phyloP scores from a whole-genome alignment of 1,140 invertebrate species.

The Anagrus nilaparvatae region DNA sequence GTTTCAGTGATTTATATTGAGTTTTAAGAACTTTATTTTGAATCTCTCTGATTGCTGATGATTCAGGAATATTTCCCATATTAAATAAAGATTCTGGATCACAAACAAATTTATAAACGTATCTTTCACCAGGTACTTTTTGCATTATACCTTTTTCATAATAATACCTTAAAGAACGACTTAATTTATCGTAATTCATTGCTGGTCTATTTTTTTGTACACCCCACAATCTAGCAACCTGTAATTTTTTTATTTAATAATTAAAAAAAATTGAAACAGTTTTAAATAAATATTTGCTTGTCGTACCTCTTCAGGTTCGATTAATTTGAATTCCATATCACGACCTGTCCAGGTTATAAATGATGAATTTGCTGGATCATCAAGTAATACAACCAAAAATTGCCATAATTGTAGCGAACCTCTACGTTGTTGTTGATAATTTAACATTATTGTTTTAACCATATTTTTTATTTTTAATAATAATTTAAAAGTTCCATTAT shows the following conservation, averaged over 20 bases:
- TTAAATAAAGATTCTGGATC: constrained; percentile 87
- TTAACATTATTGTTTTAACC: no score
- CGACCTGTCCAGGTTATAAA: constrained; percentile 93
- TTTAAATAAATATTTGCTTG: neutral
- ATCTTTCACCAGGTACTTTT: constrained; percentile 90
- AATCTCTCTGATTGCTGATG: no score
- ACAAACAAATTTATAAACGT: constrained; percentile 94
- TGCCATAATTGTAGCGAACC: constrained; percentile 91
- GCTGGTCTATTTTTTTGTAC: constrained; percentile 83
- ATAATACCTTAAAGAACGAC: constrained; percentile 85
- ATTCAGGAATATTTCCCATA: constrained; percentile 59
- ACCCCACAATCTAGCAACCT: constrained; percentile 75
- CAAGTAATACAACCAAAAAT: constrained; percentile 81
- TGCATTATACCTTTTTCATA: constrained; percentile 99
- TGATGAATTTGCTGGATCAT: constrained; percentile 72
- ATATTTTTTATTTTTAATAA: no score
- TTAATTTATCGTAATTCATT: constrained; percentile 96
- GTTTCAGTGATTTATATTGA: no score
- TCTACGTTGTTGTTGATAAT: constrained; percentile 45
- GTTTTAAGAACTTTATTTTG: no score
- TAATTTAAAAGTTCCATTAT: no score
- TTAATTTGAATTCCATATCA: constrained; percentile 89
- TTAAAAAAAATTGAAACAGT: neutral
- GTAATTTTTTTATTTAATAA: constrained; percentile 8
- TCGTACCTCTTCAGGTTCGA: constrained; percentile 84